phyloP scores from a whole-genome alignment of 1,140 invertebrate species.

The Rhagoletis zephyria region DNA sequence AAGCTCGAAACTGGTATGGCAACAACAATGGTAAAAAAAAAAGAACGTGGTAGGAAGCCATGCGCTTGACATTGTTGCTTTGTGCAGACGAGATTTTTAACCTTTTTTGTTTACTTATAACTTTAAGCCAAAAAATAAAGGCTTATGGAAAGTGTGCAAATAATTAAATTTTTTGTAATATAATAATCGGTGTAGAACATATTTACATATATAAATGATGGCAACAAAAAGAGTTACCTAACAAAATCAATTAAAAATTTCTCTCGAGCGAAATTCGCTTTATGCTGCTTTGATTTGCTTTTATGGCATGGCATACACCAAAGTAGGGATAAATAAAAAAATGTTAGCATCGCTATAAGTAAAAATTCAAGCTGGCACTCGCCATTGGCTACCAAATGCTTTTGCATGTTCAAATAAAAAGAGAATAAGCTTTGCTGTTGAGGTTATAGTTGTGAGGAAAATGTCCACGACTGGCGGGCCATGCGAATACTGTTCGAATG shows the following conservation, averaged over 20 bases:
- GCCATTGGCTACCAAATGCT: slow-evolving; percentile 24
- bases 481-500: too few relatives aligned
- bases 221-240: background rate
- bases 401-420: background rate
- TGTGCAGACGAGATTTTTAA: background rate
- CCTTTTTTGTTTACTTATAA: slow-evolving; percentile 7
- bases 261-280: background rate
- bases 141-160: background rate
- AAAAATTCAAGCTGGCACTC: background rate
- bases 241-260: slow-evolving; percentile 57
- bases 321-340: slow-evolving; percentile 54
- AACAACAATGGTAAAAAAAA: background rate
- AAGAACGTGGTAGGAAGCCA: background rate
- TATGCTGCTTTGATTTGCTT: background rate
- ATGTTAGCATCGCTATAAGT: background rate
- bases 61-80: background rate
- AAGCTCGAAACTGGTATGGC: background rate
- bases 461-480: background rate
- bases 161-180: slow-evolving; percentile 22
- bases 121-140: slow-evolving; percentile 32
- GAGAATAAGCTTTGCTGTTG: too few relatives aligned
- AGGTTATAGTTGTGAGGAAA: too few relatives aligned
- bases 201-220: background rate
- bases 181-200: background rate
- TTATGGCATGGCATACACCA: background rate